A percentile compares a stretch with the other conserved stretches of the same genome.
These are phyloP conservation scores for Henricia sp. DNA, from an alignment of 53 echinoderm and acorn worm genomes.

Conservation along the genomic window DNA sequence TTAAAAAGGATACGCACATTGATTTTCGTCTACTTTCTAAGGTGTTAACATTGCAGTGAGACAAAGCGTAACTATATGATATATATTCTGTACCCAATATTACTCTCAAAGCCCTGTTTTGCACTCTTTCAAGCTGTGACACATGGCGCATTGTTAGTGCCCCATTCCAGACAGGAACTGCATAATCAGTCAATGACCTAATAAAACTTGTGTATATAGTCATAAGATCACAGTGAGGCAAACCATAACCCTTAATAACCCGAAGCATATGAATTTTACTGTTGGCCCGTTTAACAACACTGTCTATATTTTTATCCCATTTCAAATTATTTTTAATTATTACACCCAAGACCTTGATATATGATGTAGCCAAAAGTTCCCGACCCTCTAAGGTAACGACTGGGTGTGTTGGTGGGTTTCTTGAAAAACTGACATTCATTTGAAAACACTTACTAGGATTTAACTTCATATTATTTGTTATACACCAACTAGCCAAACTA, in stretches of 20 bases:
- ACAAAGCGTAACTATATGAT: not conserved
- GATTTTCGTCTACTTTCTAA: too few relatives aligned
- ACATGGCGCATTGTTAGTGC: too few relatives aligned
- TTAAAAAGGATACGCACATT: too few relatives aligned
- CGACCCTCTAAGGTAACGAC: not conserved
- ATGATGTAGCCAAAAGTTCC: not conserved
- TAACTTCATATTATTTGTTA: not conserved
- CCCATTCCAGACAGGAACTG: conserved; percentile 6
- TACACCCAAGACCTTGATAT: not conserved
- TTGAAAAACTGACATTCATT: not conserved
- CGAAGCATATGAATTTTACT: conserved; percentile 4
- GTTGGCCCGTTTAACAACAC: not conserved
- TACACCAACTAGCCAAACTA: not conserved
- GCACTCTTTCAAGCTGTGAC: not conserved
- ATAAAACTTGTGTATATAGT: conserved; percentile 9
- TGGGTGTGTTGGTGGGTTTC: not conserved
- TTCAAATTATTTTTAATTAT: not conserved
- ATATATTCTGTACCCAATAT: not conserved
- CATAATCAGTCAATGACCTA: not conserved
- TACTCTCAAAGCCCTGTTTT: not conserved
- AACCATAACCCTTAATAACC: not conserved
- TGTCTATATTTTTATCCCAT: not conserved
- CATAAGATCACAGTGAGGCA: not conserved
- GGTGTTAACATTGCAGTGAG: not conserved
- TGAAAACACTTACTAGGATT: not conserved